Evolutionary conservation across 1,140 invertebrate species (phyloP).

Genomic region (Planococcus citri): DNA sequence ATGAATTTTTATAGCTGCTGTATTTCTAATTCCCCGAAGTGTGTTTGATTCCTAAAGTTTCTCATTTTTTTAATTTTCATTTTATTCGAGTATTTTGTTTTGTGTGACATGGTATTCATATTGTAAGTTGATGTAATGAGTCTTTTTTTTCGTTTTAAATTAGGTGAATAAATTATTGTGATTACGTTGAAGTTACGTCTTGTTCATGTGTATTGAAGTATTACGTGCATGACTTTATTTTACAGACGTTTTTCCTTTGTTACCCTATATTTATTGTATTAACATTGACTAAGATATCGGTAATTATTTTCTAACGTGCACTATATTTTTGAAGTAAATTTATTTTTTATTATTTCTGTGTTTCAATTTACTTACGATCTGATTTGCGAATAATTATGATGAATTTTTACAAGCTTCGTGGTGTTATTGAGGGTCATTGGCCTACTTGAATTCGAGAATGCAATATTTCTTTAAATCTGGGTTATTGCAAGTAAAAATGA

Average conservation of each 20-base stretch:
- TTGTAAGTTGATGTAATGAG: not conserved
- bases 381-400: too few species aligned
- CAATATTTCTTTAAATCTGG: too few species aligned
- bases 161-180: not conserved
- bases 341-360: too few species aligned
- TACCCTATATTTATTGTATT: not conserved
- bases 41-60: not conserved
- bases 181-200: not conserved
- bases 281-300: not conserved
- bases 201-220: not conserved
- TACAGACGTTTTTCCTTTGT: not conserved
- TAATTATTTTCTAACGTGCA: too few species aligned
- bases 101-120: not conserved
- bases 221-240: not conserved
- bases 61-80: not conserved
- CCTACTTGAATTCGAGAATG: too few species aligned
- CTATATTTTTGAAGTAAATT: too few species aligned
- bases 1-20: conserved; percentile 62
- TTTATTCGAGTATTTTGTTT: not conserved
- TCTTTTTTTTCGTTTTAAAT: not conserved
- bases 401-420: too few species aligned
- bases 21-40: not conserved
- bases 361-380: too few species aligned
- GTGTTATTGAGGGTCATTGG: too few species aligned
- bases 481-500: too few species aligned